A percentile compares a stretch with the other conserved stretches of the same genome.
Evolutionary conservation across 2,797 vertebrate species (phyloP).

Genomic region (Streptopelia turtur): DNA sequence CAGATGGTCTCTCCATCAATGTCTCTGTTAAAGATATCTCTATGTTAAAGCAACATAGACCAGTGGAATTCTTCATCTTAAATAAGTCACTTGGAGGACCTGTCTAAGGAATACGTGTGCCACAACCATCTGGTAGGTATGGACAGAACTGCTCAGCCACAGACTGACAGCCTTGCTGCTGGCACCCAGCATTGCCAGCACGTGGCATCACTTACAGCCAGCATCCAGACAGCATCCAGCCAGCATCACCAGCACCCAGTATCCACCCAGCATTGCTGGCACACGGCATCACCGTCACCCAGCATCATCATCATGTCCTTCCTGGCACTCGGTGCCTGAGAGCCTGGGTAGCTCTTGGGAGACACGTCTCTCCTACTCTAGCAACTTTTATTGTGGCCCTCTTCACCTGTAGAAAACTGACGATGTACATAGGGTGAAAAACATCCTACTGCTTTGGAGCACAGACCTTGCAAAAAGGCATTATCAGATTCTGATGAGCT

Average conservation of each 20-base stretch:
- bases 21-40: too few species aligned
- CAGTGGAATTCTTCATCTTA: not conserved
- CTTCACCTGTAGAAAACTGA: not conserved
- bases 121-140: not conserved
- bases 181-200: too few species aligned
- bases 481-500: not conserved
- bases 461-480: not conserved
- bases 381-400: not conserved
- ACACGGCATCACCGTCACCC: too few species aligned
- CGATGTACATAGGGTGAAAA: not conserved
- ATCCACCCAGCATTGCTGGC: too few species aligned
- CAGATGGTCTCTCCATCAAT: not conserved
- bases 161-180: not conserved
- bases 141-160: not conserved
- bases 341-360: not conserved
- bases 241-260: not conserved
- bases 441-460: not conserved
- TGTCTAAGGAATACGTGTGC: not conserved
- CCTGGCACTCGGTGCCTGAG: not conserved
- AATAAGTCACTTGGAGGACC: not conserved
- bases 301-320: not conserved
- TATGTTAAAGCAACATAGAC: not conserved
- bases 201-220: too few species aligned
- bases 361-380: not conserved
- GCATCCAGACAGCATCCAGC: too few species aligned